Conservation (phyloP, 35 echinoderm and acorn worm species). For the Eucidaris tribuloides region DNA sequence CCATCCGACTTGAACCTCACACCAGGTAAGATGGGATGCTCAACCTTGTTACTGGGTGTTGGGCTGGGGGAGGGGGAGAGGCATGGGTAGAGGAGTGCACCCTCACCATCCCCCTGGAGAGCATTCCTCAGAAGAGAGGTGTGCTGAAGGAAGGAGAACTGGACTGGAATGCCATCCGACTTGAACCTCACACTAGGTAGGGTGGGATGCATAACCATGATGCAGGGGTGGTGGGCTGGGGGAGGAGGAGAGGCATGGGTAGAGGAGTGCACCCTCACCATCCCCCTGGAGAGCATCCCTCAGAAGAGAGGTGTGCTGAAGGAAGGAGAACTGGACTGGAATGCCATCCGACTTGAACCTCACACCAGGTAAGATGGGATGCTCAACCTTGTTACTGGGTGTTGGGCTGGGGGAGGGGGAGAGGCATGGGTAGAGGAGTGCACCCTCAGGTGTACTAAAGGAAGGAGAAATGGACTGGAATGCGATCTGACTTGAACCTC, state of each 20-base stretch:
- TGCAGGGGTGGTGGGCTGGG: constrained; percentile 79
- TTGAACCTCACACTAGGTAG: constrained; percentile 54
- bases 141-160: constrained; percentile 42
- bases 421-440: no score
- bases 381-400: no score
- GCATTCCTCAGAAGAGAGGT: no score
- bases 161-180: constrained; percentile 80
- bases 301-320: constrained; percentile 46
- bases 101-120: no score
- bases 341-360: constrained; percentile 42
- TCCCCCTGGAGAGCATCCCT: constrained; percentile 55
- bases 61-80: no score
- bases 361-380: constrained; percentile 56
- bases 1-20: constrained; percentile 29
- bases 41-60: no score
- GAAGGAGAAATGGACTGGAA: constrained; percentile 72
- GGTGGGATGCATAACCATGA: no score
- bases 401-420: no score
- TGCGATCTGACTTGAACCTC: constrained; percentile 33
- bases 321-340: constrained; percentile 71
- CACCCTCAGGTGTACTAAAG: constrained; percentile 41
- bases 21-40: constrained; percentile 69
- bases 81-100: constrained; percentile 56
- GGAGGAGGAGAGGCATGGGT: constrained; percentile 78
- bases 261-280: constrained; percentile 65